Base-by-base conservation (phyloP, 92 coral and sea anemone species). In the Hydrozoanthus gracilis region DNA sequence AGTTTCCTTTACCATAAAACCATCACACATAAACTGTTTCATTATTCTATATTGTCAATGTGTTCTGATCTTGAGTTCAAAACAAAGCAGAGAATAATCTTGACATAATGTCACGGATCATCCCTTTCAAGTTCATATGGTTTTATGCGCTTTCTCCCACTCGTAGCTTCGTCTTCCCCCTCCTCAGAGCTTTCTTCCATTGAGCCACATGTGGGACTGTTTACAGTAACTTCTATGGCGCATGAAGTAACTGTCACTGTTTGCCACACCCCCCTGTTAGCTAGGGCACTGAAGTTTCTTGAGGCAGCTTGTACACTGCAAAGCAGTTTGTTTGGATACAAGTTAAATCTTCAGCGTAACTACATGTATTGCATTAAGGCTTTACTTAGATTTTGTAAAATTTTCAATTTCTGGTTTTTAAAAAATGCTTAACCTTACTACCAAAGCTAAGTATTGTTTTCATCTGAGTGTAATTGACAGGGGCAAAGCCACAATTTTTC, bases 101-200 rank as follows among this genome's bases (percentile, higher is more conserved):
- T 13, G 62, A 14, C 3, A 45, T 67, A 48, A 8, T 13, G 6
- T 55, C 72, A 96, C 88, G 98, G 99, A 86, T 92, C 96, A 76
- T 93, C 98, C 51, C 86, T 87, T 44, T 84, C 84, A 7, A 86
- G 89, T 90, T 84, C 92, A 77, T 71, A 75, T 0, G 91, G 90
- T 88, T 94, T 95, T 96, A 96, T 96, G 70, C 99, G 99, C 89
- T 96, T 96, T 93, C 98, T 91, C 77, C 99, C 98, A 87, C 92
- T 96, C 98, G 99, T 96, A 89, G 99, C 98, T 35, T 96, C 99
- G 6, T 96, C 99, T 71, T 96, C 99, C 66, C 99, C 93, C 44
- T 96, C 98, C 52, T 89, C 91, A 6, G 95, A 93, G 73, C 95
- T 86, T 70, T 96, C 99, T 64, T 95, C 99, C 76, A 95, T 65